These are phyloP conservation scores for Tipula unca DNA, from an alignment of 2,888 invertebrate species.

Conservation along the genomic window DNA sequence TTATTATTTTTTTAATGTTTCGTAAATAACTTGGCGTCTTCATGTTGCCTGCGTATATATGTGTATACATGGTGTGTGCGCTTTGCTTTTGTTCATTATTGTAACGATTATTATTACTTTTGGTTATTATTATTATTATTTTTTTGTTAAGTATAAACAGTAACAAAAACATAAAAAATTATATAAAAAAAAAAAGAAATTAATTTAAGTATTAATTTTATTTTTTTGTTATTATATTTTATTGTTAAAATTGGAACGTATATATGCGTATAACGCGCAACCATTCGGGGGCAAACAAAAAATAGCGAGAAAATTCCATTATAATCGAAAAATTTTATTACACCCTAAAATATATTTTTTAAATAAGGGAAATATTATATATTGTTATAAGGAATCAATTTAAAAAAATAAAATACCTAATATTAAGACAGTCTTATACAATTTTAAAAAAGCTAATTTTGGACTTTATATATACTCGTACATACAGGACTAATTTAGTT, in stretches of 20 bases:
- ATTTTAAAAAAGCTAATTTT: not conserved
- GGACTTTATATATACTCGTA: not conserved
- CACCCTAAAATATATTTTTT: not conserved
- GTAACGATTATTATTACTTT: not conserved
- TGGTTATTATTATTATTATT: not conserved
- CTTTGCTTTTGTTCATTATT: not conserved
- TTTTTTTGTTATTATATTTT: not conserved
- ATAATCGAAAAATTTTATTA: slow-evolving; percentile 8
- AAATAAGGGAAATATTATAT: not conserved
- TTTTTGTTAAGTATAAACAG: not conserved
- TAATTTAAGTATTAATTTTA: not conserved
- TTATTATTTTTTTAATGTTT: not conserved
- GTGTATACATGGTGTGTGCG: not conserved
- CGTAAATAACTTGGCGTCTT: not conserved
- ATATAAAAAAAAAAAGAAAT: not conserved
- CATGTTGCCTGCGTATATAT: not conserved
- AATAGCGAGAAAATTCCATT: not conserved
- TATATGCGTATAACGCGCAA: not conserved
- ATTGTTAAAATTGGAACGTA: not conserved
- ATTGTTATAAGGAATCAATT: not conserved
- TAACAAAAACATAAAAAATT: not conserved
- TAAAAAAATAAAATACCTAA: not conserved
- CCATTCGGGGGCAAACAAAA: not conserved
- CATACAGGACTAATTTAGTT: not conserved
- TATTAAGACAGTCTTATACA: not conserved